Conservation (phyloP, 2,888 invertebrate genomes). For the Dendrolimus pini region DNA sequence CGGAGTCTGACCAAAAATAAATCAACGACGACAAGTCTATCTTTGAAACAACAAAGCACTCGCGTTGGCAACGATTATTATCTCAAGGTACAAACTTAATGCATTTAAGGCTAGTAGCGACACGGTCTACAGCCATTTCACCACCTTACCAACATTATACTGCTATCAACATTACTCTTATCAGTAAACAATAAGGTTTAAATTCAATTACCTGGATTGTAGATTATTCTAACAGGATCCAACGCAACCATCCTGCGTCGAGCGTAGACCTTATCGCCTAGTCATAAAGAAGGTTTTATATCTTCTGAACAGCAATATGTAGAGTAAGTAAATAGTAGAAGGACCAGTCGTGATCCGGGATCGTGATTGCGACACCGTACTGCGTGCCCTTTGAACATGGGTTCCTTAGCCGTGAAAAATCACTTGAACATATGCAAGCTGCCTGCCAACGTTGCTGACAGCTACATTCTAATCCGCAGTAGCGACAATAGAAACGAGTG, state of each 20-base stretch:
- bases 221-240: slow-evolving; percentile 6
- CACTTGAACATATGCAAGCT: slow-evolving; percentile 72
- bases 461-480: slow-evolving; percentile 62
- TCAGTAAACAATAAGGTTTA: slow-evolving; percentile 13
- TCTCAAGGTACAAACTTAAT: slow-evolving; percentile 73
- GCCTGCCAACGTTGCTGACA: slow-evolving; percentile 37
- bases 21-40: slow-evolving; percentile 71
- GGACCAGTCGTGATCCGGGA: slow-evolving; percentile 69
- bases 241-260: slow-evolving; percentile 14
- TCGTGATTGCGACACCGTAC: slow-evolving; percentile 74
- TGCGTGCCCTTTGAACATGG: slow-evolving; percentile 73
- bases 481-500: slow-evolving; percentile 33
- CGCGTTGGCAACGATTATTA: slow-evolving; percentile 73
- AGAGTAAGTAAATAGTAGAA: slow-evolving; percentile 55
- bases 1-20: slow-evolving; percentile 67
- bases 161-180: slow-evolving; percentile 14
- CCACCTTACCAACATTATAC: slow-evolving; percentile 10
- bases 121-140: slow-evolving; percentile 61
- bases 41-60: slow-evolving; percentile 65
- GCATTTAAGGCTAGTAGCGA: slow-evolving; percentile 74
- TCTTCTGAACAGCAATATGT: slow-evolving; percentile 18
- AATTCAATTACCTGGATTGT: slow-evolving; percentile 10
- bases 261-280: slow-evolving; percentile 22
- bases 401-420: slow-evolving; percentile 74
- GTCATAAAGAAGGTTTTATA: slow-evolving; percentile 31